Base-by-base conservation (phyloP, 2,888 invertebrate species). In the Calameuta idolon region DNA sequence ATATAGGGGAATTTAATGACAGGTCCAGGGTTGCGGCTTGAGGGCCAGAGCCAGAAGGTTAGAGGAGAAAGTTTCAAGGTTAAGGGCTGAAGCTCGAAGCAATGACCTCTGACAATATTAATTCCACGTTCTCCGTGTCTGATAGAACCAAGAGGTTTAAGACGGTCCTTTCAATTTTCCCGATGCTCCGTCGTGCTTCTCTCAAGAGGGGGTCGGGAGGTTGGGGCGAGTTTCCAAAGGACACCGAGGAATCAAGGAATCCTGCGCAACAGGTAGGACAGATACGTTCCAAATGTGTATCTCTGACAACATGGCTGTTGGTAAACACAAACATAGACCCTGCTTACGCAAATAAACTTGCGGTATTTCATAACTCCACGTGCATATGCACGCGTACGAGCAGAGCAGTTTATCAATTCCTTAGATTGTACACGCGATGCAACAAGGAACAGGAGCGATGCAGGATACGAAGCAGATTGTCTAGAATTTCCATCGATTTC, bases 201-300 rank as follows among this genome's bases (percentile, higher is more conserved):
- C 55, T 9, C 23, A 55, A 9, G 15, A 1, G 31, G 69, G 74
- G 76, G 12, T 35, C 12, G 35, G 35, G 23, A 34, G 5, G 31
- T 12, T 35, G 40, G 74, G 76, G 74, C 23, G 69, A 73, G 40
- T 23, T 76, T 79, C 79, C 15, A 34, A 76, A 69, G 40, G 74
- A n/a, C 34, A 55, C 33, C 12, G 55, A 69, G 69, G 40, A 68
- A 34, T 12, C 33, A 79, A 79, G 77, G 77, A 84, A 81, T 81
- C 75, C 73, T 78, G 78, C 81, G 87, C 87, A 87, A 87, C 87
- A 86, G 87, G 87, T 87, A 86, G 85, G 82, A 78, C 78, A 84
- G 81, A 77, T 77, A 73, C 73, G 75, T 83, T 81, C 81, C 80
- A 79, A 80, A 71, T 74, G 55, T 76, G 73, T 74, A 75, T 68